Conservation (phyloP, 1,140 invertebrate genomes). For the Bombus consobrinus region DNA sequence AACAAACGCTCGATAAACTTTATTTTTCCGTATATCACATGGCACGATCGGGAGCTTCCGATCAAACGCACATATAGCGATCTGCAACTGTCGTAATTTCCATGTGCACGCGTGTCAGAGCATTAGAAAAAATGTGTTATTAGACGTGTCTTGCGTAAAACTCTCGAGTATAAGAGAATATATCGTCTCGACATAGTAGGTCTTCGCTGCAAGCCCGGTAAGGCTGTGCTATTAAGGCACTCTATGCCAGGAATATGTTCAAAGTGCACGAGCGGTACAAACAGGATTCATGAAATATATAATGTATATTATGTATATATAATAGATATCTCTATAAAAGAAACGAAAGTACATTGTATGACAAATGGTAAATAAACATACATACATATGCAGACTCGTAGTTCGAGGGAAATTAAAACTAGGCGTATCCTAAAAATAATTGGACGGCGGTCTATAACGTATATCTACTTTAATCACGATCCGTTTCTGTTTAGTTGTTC, state of each 20-base stretch:
- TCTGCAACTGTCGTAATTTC: slow-evolving; percentile 13
- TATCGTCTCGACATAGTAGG: slow-evolving; percentile 53
- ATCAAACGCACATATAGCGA: slow-evolving; percentile 36
- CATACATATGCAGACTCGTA: slow-evolving; percentile 14
- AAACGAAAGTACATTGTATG: slow-evolving; percentile 27
- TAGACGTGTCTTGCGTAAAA: slow-evolving; percentile 49
- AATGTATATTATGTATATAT: slow-evolving; percentile 26
- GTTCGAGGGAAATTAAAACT: slow-evolving; percentile 61
- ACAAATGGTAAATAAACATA: slow-evolving; percentile 38
- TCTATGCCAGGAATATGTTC: slow-evolving; percentile 68
- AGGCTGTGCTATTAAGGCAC: slow-evolving; percentile 64
- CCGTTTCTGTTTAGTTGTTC: slow-evolving; percentile 37
- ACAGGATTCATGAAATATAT: slow-evolving; percentile 45
- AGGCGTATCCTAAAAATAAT: slow-evolving; percentile 76
- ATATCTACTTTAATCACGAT: slow-evolving; percentile 45
- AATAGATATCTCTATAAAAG: slow-evolving; percentile 15
- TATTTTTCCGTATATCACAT: slow-evolving; percentile 66
- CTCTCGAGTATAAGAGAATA: slow-evolving; percentile 35
- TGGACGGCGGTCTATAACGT: slow-evolving; percentile 78
- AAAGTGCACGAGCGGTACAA: slow-evolving; percentile 60
- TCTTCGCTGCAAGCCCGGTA: slow-evolving; percentile 43
- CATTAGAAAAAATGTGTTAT: slow-evolving; percentile 51
- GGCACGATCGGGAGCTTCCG: slow-evolving; percentile 28
- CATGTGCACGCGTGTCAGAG: background rate
- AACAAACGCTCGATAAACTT: slow-evolving; percentile 73